Base-by-base conservation (phyloP, 1,140 invertebrate species). In the Drosophila lini region DNA sequence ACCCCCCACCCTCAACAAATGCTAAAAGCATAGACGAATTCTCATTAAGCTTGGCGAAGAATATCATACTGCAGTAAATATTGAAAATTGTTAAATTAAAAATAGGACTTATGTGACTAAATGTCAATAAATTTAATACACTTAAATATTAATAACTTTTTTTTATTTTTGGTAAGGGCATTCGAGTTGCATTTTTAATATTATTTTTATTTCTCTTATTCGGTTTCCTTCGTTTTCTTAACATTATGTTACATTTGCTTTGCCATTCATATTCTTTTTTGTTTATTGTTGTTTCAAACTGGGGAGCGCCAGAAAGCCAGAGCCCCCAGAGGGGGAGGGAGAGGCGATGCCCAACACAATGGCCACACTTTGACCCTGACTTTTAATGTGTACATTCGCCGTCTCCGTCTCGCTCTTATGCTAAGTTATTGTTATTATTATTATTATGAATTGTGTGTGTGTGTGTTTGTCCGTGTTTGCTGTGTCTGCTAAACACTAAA, bases 321-420 rank as follows among this genome's bases (percentile, higher is more conserved):
- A n/a, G 53, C 25, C 61, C 38, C 45, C 0, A 8, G 0, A 15
- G 31, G 50, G 57, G 6, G 16, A 16, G 41, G 19, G 13, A 13
- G 42, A 7, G 59, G 58, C 63, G 40, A 74, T 44, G 60, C 52
- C 57, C 56, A 71, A 73, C 60, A 84, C 81, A 84, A 84, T 85
- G 81, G 78, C 74, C 74, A 76, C 81, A 80, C 68, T 84, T 84
- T 85, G 81, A 84, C 81, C 81, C 81, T 84, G 81, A 84, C 81
- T 84, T 84, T 84, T 81, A 81, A 84, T 81, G 76, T 63, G 59
- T 59, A 57, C 59, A 60, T 36, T 62, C 56, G 61, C 56, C 57
- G 34, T 52, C 69, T 48, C 44, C 25, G 13, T 38, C 16, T 31
- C 25, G 47, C 47, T 60, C 62, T 73, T 70, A 56, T 85, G 81